Evolutionary conservation across 2,113 vertebrate genomes (phyloP).

Genomic region (Apodemus speciosus): DNA sequence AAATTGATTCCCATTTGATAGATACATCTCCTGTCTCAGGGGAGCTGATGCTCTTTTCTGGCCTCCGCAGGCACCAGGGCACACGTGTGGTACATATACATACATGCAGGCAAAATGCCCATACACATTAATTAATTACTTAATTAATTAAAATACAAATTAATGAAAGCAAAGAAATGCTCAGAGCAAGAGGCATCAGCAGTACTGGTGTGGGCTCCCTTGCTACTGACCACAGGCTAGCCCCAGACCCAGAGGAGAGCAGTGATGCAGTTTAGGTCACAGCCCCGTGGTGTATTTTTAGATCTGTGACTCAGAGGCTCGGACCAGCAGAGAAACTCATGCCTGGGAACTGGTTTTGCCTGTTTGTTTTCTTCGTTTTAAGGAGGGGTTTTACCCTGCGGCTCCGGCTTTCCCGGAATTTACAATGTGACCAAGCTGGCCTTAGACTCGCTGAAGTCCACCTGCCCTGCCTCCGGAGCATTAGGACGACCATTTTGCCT

Average conservation of each 20-base stretch:
- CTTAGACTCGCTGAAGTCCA: background rate
- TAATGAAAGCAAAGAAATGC: background rate
- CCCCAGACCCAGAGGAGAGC: background rate
- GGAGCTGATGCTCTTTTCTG: background rate
- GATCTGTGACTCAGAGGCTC: conserved; percentile 57
- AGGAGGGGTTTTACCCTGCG: background rate
- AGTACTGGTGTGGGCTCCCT: background rate
- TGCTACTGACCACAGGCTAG: background rate
- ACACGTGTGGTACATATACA: too few species aligned
- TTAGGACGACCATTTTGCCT: background rate
- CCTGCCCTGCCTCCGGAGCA: background rate
- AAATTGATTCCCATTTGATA: background rate
- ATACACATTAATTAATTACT: too few species aligned
- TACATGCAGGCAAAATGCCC: background rate
- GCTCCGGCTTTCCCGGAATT: background rate
- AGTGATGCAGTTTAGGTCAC: background rate
- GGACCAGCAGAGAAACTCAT: background rate
- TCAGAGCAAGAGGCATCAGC: background rate
- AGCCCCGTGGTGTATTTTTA: conserved; percentile 62
- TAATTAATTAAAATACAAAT: background rate
- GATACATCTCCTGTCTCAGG: background rate
- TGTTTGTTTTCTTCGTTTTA: background rate
- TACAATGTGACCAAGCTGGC: background rate
- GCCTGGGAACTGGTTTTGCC: background rate
- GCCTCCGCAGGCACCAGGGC: background rate